phyloP scores from a whole-genome alignment of 2,113 vertebrate species.

The Melanerpes aurifrons region DNA sequence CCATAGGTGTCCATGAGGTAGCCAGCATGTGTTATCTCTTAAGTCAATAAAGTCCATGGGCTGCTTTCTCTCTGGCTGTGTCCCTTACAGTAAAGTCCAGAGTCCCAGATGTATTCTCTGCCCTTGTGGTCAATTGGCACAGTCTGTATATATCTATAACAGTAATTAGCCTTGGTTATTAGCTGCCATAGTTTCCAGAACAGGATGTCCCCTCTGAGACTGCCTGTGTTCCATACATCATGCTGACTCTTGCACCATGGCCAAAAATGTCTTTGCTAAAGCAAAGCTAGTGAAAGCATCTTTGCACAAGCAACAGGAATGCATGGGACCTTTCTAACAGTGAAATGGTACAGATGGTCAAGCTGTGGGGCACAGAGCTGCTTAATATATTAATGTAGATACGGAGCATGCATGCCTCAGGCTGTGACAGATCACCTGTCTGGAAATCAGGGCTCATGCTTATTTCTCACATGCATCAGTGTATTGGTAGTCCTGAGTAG shows the following conservation, averaged over 20 bases:
- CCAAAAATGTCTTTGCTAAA: neutral
- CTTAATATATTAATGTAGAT: neutral
- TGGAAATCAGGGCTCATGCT: neutral
- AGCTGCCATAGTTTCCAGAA: neutral
- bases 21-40: conserved; percentile 19
- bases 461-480: neutral
- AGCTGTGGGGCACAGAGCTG: neutral
- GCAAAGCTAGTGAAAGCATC: neutral
- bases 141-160: neutral
- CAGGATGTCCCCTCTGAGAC: neutral
- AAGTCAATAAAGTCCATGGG: neutral
- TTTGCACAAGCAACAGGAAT: neutral
- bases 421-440: neutral
- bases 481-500: neutral
- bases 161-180: neutral
- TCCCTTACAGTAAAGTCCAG: neutral
- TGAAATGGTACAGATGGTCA: neutral
- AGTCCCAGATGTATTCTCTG: conserved; percentile 42
- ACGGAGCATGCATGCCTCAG: neutral
- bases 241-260: neutral
- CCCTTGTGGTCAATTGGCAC: conserved; percentile 6
- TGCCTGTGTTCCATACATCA: neutral
- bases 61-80: neutral
- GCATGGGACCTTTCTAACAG: neutral
- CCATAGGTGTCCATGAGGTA: rapidly evolving